Base-by-base conservation (phyloP, 2,797 vertebrate genomes). In the Emydoidea blandingii region DNA sequence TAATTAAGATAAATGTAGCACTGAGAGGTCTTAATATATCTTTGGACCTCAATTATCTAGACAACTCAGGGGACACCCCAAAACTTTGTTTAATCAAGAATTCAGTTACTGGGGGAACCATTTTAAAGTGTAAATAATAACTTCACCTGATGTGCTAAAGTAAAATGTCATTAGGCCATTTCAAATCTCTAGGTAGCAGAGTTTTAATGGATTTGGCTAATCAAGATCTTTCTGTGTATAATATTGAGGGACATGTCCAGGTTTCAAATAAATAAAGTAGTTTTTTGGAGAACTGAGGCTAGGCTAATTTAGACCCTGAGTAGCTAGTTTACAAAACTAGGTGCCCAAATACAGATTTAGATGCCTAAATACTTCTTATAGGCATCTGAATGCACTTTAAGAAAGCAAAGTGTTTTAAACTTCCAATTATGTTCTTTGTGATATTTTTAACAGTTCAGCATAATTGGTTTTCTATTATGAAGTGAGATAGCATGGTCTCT, bases 221-320 rank as follows among this genome's bases (percentile, higher is more conserved):
- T 6, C 3, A 19, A 15, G 54, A 62, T 25, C 80, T 29, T 47
- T 15, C 41, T 34, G n/a, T 59, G 37, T 3, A 1, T 3, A 72
- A 78, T 16, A 0, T 16, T 41, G 10, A 76, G 23, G 53, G 23
- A 47, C 23, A 47, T 5, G 6, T 29, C 9, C 53, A 14, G 49
- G 5, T 87, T 59, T 14, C 62, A 0, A 3, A 1, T 2, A 0
- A 5, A 21, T 72, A 29, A 11, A n/a, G n/a, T 21, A 37, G n/a
- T 11, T 19, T 3, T 12, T 21, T 3, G 53, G 25, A 65, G 41
- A 56, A 27, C 2, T 8, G n/a, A 25, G 44, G 3, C 4, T 44
- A 5, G 37, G 4, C 80, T 3, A 44, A 6, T 59, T 9, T 85
- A 47, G 84, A 34, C 85, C 53, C 18, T 2, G 2, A 59, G 19